phyloP scores from a whole-genome alignment of 2,797 vertebrate genomes.

The Muscicapa striata region DNA sequence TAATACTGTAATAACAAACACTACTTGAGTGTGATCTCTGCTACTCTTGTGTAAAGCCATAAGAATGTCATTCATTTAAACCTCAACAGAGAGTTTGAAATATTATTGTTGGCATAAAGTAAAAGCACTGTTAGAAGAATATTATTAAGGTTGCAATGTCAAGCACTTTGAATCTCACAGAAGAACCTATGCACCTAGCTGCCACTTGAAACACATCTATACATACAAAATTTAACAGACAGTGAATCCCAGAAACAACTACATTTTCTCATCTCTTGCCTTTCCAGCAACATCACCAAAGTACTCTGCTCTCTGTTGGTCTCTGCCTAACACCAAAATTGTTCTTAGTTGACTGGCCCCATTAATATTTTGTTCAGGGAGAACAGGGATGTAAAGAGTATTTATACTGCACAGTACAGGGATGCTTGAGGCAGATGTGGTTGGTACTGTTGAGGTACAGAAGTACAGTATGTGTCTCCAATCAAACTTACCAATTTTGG shows the following conservation, averaged over 20 bases:
- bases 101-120: background rate
- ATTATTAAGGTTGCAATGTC: background rate
- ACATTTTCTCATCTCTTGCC: background rate
- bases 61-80: background rate
- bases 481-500: background rate
- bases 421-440: background rate
- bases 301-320: background rate
- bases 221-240: background rate
- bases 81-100: background rate
- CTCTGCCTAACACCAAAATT: background rate
- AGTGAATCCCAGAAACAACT: background rate
- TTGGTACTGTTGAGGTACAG: background rate
- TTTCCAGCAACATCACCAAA: background rate
- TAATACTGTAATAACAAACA: background rate
- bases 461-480: background rate
- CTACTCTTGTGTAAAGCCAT: conserved; percentile 1
- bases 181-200: background rate
- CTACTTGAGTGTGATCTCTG: background rate
- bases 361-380: background rate
- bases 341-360: background rate
- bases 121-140: background rate
- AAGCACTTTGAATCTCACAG: background rate
- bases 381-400: background rate
- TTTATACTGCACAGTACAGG: background rate
- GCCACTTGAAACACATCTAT: background rate